These are phyloP conservation scores for Dicyrtoma fusca DNA, from an alignment of 2,888 invertebrate genomes.

Conservation along the genomic window DNA sequence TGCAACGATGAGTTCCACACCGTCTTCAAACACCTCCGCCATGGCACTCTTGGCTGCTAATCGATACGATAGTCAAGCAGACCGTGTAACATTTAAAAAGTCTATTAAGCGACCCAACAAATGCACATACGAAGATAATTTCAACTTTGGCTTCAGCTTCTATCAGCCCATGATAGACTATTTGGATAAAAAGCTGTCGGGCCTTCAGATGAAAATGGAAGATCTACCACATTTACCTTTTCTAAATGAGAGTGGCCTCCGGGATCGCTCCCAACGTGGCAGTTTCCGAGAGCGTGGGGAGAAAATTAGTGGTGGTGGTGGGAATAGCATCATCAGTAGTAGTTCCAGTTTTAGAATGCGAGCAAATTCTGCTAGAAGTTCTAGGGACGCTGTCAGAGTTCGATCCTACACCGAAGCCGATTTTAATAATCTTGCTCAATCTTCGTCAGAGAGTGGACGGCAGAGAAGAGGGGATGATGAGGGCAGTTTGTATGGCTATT, in stretches of 20 bases:
- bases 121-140: conserved; percentile 74
- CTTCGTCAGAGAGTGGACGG: conserved; percentile 61
- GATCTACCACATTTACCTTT: conserved; percentile 43
- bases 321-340: not conserved
- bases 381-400: conserved; percentile 60
- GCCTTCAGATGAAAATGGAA: conserved; percentile 34
- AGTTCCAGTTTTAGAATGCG: not conserved
- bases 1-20: conserved; percentile 3
- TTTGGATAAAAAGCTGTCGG: conserved; percentile 67
- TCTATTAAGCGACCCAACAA: not conserved
- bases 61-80: conserved; percentile 35
- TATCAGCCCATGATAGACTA: conserved; percentile 88
- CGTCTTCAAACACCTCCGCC: conserved; percentile 35
- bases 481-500: not conserved
- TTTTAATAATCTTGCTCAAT: conserved; percentile 68
- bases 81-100: conserved; percentile 8
- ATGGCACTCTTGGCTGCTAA: conserved; percentile 52
- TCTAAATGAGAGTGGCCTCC: conserved; percentile 30
- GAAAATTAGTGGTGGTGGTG: not conserved
- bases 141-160: conserved; percentile 80
- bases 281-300: conserved; percentile 23
- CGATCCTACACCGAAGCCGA: conserved; percentile 71
- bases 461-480: too few relatives aligned
- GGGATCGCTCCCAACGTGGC: conserved; percentile 2
- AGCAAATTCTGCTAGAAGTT: not conserved